phyloP scores from a whole-genome alignment of 2,888 invertebrate species.

The Hypercompe scribonia region DNA sequence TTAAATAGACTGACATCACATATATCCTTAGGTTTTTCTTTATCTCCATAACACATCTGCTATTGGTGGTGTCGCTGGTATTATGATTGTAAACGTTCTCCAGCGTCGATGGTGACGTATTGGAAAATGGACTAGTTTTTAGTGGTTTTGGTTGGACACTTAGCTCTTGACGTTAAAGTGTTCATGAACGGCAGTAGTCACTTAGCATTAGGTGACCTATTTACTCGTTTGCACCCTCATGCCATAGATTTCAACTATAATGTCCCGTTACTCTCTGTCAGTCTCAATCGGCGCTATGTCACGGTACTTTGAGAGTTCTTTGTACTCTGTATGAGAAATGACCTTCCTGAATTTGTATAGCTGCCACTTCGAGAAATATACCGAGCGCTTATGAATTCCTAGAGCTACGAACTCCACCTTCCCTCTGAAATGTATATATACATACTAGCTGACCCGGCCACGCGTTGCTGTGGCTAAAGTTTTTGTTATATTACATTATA shows the following conservation, averaged over 20 bases:
- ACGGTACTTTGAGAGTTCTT: constrained; percentile 41
- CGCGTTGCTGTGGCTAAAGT: too few species aligned
- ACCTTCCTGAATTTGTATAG: constrained; percentile 30
- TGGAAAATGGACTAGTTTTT: constrained; percentile 16
- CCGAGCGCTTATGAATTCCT: constrained; percentile 53
- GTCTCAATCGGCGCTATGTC: too few species aligned
- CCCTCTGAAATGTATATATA: constrained; percentile 43
- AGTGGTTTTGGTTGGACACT: too few species aligned
- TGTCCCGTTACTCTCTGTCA: too few species aligned
- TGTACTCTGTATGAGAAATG: constrained; percentile 43
- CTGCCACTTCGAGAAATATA: constrained; percentile 42
- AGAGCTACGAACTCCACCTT: constrained; percentile 41
- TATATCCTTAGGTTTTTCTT: background rate
- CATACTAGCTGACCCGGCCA: too few species aligned
- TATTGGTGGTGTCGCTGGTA: too few species aligned
- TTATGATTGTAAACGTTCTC: background rate
- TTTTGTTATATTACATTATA: too few species aligned
- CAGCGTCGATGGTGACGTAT: background rate
- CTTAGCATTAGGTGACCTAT: too few species aligned
- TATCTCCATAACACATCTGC: constrained; percentile 9
- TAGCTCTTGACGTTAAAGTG: too few species aligned
- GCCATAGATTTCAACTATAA: too few species aligned
- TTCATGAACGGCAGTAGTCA: too few species aligned
- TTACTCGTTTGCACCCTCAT: too few species aligned
- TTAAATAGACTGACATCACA: constrained; percentile 3